These are phyloP conservation scores for Campylorhamphus procurvoides DNA, from an alignment of 2,113 vertebrate genomes.

Conservation along the genomic window DNA sequence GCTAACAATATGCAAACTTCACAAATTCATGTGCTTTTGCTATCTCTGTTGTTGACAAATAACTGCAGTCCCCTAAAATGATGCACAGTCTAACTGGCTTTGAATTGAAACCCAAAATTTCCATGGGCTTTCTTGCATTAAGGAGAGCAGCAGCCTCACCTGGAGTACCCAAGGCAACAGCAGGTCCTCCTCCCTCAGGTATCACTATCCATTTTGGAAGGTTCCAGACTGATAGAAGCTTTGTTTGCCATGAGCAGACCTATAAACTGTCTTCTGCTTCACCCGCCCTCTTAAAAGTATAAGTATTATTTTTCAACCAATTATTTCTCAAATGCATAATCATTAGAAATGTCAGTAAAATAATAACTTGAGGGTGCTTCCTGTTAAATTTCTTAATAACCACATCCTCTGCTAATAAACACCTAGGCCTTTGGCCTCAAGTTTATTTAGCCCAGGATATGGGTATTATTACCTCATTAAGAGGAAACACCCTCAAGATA, in stretches of 20 bases:
- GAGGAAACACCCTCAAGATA: constrained; percentile 65
- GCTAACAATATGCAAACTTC: not conserved
- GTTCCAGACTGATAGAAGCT: not conserved
- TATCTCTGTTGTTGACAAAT: not conserved
- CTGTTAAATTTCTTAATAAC: constrained; percentile 65
- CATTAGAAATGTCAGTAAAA: constrained; percentile 63
- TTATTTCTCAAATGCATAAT: constrained; percentile 42
- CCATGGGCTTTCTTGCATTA: not conserved
- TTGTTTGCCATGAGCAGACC: not conserved
- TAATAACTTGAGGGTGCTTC: constrained; percentile 60
- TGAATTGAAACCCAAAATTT: not conserved
- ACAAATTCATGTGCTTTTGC: not conserved
- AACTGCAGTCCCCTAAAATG: not conserved
- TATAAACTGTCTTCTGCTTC: not conserved
- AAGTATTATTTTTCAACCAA: constrained; percentile 22
- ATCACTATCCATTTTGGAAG: not conserved
- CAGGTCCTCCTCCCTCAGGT: not conserved
- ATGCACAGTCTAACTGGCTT: not conserved
- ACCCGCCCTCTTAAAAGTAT: not conserved
- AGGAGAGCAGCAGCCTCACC: not conserved
- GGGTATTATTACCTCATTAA: constrained; percentile 72
- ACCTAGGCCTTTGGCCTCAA: constrained; percentile 61
- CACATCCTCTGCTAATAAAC: constrained; percentile 69
- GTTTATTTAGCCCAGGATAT: constrained; percentile 70
- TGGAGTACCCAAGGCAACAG: not conserved